Evolutionary conservation across 1,140 invertebrate genomes (phyloP), one percentile per base, ranked within the genome.

Genomic region (Theocolax elegans): DNA sequence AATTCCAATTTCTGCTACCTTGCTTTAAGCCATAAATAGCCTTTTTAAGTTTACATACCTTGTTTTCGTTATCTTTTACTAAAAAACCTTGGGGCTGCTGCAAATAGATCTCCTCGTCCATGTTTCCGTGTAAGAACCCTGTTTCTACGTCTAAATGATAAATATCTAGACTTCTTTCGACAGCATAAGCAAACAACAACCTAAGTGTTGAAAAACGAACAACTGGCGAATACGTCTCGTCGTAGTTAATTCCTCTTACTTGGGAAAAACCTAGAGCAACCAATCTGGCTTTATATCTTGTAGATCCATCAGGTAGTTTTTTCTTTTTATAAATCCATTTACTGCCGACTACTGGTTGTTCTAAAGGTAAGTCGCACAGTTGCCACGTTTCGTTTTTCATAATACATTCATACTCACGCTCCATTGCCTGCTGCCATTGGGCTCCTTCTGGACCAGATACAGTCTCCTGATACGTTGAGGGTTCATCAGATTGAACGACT

Each of bases 51-150:
- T 27, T 25, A 12, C 35, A 40, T 1, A 40, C 17, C 3, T 23
- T 17, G 31, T 75, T 66, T 31, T 75, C 64, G 44, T 63, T 21
- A 29, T 25, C 46, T 10, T 25, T 21, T 8, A 44, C 31, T 58
- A 60, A 21, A 58, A 79, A 83, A 8, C 81, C 80, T 71, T 78
- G 60, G 38, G 84, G 83, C 17, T 38, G 56, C 15, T 38, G 31
- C 9, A 59, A 7, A 15, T 59, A 59, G 10, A 59, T 42, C 23
- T 40, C 31, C 10, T 59, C 56, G 12, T 59, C 23, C 19, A 53
- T 17, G n/a, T n/a, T n/a, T n/a, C n/a, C 76, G 59, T 81, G 56
- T 9, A 79, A 49, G 67, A 77, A 79, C 0, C 73, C 77, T 10
- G 75, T 79, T 38, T 67, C 71, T 1, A 79, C 73, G 65, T 80